phyloP scores from a whole-genome alignment of 2,113 vertebrate species.

The Oplegnathus fasciatus region DNA sequence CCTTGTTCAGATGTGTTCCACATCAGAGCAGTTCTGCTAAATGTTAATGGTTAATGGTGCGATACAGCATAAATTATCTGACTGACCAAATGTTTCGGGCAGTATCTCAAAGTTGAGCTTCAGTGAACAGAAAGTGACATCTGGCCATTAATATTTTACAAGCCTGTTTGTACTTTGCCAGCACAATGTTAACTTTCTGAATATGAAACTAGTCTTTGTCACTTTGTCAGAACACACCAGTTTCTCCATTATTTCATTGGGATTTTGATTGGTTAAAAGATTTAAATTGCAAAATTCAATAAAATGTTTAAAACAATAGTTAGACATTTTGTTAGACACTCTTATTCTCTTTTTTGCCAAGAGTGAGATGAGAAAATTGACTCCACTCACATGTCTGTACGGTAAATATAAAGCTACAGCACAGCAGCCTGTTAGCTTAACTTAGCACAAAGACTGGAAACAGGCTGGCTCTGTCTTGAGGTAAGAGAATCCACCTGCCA shows the following conservation, averaged over 20 bases:
- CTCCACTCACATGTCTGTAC: background rate
- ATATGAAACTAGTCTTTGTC: background rate
- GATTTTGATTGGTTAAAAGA: background rate
- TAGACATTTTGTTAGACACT: background rate
- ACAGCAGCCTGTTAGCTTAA: background rate
- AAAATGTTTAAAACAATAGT: background rate
- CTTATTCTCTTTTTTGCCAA: background rate
- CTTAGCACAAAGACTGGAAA: background rate
- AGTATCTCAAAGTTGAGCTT: constrained; percentile 25
- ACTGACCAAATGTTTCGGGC: constrained; percentile 37
- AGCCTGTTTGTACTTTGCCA: constrained; percentile 30
- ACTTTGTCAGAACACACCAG: background rate
- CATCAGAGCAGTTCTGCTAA: background rate
- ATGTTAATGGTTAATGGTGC: constrained; percentile 1
- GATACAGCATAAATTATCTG: constrained; percentile 31
- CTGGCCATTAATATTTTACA: constrained; percentile 48
- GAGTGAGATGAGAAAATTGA: background rate
- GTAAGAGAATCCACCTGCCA: background rate
- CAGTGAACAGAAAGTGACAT: constrained; percentile 41
- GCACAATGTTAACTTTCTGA: constrained; percentile 21
- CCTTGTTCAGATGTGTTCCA: background rate
- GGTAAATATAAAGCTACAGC: background rate
- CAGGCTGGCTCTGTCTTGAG: background rate
- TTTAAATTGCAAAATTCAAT: background rate
- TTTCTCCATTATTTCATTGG: background rate